These are phyloP conservation scores for Agriopis aurantiaria DNA, from an alignment of 2,888 invertebrate genomes.

Conservation along the genomic window DNA sequence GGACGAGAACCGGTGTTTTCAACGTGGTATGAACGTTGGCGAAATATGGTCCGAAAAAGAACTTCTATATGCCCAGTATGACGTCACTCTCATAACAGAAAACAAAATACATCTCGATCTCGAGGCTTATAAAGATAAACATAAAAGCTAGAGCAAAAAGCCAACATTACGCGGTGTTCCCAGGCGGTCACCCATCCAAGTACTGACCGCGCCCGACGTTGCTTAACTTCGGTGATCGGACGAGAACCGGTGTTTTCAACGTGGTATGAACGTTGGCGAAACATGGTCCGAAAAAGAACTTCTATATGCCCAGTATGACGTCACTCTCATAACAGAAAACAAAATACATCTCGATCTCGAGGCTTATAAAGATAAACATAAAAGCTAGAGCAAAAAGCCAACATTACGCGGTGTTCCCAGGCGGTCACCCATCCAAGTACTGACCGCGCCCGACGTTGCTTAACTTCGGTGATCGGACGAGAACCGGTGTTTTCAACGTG, in stretches of 20 bases:
- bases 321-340: too few species aligned
- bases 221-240: conserved; percentile 85
- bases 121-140: too few species aligned
- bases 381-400: conserved; percentile 58
- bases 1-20: conserved; percentile 79
- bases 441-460: conserved; percentile 83
- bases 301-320: too few species aligned
- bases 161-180: conserved; percentile 70
- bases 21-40: conserved; percentile 72
- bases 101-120: too few species aligned
- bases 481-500: conserved; percentile 74
- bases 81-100: too few species aligned
- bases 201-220: conserved; percentile 83
- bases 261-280: conserved; percentile 69
- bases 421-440: conserved; percentile 85
- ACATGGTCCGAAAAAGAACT: too few species aligned
- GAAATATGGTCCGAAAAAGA: not conserved
- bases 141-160: too few species aligned
- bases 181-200: conserved; percentile 79
- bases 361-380: not conserved
- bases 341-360: too few species aligned
- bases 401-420: conserved; percentile 69
- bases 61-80: too few species aligned
- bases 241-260: conserved; percentile 77
- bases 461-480: conserved; percentile 81